Evolutionary conservation across 2,797 vertebrate species (phyloP).

Genomic region (Pogoniulus pusillus): DNA sequence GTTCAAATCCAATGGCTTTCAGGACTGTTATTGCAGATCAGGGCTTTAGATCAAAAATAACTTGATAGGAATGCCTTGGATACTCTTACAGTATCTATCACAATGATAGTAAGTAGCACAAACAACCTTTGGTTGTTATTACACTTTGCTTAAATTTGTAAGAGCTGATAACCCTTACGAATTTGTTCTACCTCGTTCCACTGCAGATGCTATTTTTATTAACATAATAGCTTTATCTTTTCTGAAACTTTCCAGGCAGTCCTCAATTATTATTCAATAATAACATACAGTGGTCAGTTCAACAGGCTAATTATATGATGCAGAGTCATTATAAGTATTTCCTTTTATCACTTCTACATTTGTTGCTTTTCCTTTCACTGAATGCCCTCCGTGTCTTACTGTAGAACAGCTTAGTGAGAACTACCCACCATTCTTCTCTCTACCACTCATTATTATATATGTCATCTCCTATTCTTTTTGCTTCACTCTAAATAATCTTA

Average conservation of each 20-base stretch:
- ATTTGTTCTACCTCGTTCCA: neutral
- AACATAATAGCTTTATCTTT: conserved; percentile 52
- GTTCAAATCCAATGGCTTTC: neutral
- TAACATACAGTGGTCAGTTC: conserved; percentile 55
- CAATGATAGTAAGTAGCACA: neutral
- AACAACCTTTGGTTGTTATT: neutral
- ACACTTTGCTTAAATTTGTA: neutral
- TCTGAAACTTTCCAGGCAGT: conserved; percentile 53
- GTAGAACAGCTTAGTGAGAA: neutral
- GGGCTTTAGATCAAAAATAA: neutral
- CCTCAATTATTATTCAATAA: conserved; percentile 65
- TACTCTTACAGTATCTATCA: neutral
- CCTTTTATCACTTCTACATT: conserved; percentile 49
- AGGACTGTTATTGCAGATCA: neutral
- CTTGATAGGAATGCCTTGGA: neutral
- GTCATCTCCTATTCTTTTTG: conserved; percentile 52
- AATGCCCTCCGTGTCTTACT: conserved; percentile 33
- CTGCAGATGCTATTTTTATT: conserved; percentile 30
- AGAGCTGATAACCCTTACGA: neutral
- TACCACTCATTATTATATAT: conserved; percentile 50
- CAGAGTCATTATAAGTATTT: conserved; percentile 46
- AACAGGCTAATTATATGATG: conserved; percentile 68
- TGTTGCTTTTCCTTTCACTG: conserved; percentile 22
- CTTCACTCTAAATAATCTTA: conserved; percentile 57
- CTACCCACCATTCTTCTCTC: conserved; percentile 31